Evolutionary conservation across 2,797 vertebrate genomes (phyloP), one percentile per base, ranked within the genome.

Genomic region (Dendrocincla tyrannina): DNA sequence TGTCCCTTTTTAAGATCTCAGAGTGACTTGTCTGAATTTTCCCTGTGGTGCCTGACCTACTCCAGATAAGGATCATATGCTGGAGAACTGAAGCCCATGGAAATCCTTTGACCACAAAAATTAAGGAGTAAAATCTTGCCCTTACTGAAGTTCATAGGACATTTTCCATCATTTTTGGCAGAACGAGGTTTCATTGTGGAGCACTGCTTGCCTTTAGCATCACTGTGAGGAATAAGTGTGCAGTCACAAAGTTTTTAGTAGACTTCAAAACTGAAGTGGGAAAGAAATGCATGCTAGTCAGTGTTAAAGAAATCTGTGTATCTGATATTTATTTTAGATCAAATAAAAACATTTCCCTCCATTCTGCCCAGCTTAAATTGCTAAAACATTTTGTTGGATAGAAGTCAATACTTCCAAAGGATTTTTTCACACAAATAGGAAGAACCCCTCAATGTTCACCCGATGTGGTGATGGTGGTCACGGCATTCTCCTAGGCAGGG

Each of bases 1-100:
- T 89, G 24, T 20, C 18, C 5, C 18, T 1, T 8, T 89, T 60
- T 39, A 37, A n/a, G 23, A 83, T 63, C 52, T 74, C 33, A 49
- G 70, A 82, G 30, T 17, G 59, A 56, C 17, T 80, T 52, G 17
- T 46, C 62, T 73, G 66, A 76, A 66, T 82, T 73, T 85, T 58
- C 5, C 3, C 35, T 39, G 2, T 47, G 17, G 6, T 76, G 17
- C 18, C 42, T 72, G 35, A 69, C 50, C 42, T 68, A 28, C 5
- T 30, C 9, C n/a, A 63, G 64, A 13, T 67, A 23, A 27, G 15
- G 22, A 30, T 53, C 17, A 27, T 66, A 8, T 33, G 14, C 14
- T 63, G 39, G 17, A 24, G 35, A 89, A 30, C 6, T 35, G 63
- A 44, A 84, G 27, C 5, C 18, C 0, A 0, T 39, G 58, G 44